Evolutionary conservation across 2,888 invertebrate species (phyloP).

Genomic region (Leptopilina myrica): DNA sequence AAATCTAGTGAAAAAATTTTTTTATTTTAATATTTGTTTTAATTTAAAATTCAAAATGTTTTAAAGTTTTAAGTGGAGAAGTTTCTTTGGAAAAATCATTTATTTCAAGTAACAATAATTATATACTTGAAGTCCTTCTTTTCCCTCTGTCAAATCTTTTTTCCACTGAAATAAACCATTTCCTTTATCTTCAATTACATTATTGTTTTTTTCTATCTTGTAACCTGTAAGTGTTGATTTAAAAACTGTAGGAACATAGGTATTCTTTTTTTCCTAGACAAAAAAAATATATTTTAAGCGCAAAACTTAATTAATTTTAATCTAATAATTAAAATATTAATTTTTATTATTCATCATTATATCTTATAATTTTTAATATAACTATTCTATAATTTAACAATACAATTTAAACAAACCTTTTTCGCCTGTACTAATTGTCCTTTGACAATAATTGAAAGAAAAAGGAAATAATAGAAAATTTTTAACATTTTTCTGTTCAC

Average conservation of each 20-base stretch:
- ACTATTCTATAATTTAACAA: too few species aligned
- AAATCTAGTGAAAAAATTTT: background rate
- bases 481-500: too few species aligned
- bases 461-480: too few species aligned
- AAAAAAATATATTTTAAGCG: background rate
- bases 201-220: background rate
- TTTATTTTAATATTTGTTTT: background rate
- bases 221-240: background rate
- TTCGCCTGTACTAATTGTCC: too few species aligned
- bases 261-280: background rate
- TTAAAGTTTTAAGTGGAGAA: background rate
- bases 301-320: too few species aligned
- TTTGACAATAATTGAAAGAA: too few species aligned
- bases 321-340: too few species aligned
- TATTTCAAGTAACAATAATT: too few species aligned
- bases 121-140: background rate
- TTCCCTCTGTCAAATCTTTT: background rate
- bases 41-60: background rate
- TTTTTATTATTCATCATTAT: too few species aligned
- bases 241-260: background rate
- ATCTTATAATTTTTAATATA: too few species aligned
- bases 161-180: conserved; percentile 1
- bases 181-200: background rate
- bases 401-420: too few species aligned
- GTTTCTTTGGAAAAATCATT: background rate